These are phyloP conservation scores for Napeogenes sylphis DNA, from an alignment of 2,888 invertebrate genomes.

Conservation along the genomic window DNA sequence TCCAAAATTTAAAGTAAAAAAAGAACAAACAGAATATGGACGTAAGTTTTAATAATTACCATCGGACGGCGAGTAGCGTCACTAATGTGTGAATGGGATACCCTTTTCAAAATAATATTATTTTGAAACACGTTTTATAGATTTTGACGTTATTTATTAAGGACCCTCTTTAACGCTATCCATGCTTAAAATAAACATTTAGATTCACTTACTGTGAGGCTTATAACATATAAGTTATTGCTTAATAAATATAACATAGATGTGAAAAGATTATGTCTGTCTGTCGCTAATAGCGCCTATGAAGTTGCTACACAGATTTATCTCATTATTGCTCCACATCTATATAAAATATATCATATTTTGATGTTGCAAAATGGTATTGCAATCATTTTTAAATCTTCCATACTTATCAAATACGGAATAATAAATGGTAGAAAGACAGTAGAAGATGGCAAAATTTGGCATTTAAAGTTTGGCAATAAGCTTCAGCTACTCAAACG, in stretches of 20 bases:
- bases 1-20: slow-evolving; percentile 60
- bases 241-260: slow-evolving; percentile 20
- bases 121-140: slow-evolving; percentile 70
- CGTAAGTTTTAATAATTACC: slow-evolving; percentile 71
- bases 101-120: slow-evolving; percentile 68
- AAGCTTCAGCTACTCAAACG: slow-evolving; percentile 29
- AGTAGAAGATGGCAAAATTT: slow-evolving; percentile 3
- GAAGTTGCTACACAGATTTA: background rate
- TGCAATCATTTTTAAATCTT: background rate
- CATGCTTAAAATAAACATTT: slow-evolving; percentile 46
- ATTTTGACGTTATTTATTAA: slow-evolving; percentile 68
- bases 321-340: background rate
- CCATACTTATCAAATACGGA: background rate
- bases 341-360: no score
- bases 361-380: background rate
- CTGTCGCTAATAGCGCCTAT: background rate
- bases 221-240: slow-evolving; percentile 26
- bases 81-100: slow-evolving; percentile 71
- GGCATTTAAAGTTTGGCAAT: slow-evolving; percentile 26
- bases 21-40: slow-evolving; percentile 45
- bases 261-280: background rate
- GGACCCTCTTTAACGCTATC: slow-evolving; percentile 50
- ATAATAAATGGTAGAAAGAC: background rate
- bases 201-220: slow-evolving; percentile 28
- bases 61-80: slow-evolving; percentile 64